Conservation (phyloP, 2,113 vertebrate genomes). For the Natator depressus region DNA sequence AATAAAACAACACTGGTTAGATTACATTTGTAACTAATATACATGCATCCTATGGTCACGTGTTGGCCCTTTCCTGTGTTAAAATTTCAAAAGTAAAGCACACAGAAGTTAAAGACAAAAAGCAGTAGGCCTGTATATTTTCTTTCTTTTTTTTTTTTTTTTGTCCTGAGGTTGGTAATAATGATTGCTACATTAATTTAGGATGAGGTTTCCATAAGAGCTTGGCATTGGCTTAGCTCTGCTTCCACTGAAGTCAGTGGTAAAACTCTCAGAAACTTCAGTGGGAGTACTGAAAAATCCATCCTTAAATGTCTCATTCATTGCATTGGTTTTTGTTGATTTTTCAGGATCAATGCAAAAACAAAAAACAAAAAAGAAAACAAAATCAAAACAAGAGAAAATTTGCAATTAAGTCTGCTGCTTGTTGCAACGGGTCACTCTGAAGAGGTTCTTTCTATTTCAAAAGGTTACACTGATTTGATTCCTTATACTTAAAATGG, state of each 20-base stretch:
- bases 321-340: neutral
- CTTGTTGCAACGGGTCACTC: neutral
- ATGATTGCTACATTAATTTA: neutral
- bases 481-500: neutral
- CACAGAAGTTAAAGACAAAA: neutral
- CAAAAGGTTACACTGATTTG: neutral
- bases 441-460: neutral
- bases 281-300: neutral
- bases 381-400: neutral
- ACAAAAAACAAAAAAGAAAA: constrained; percentile 3
- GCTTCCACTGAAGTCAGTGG: neutral
- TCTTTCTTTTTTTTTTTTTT: neutral
- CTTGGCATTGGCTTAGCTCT: neutral
- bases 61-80: neutral
- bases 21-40: neutral
- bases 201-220: neutral
- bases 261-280: neutral
- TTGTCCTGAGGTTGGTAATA: neutral
- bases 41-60: neutral
- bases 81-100: neutral
- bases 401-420: neutral
- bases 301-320: neutral
- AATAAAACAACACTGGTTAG: neutral
- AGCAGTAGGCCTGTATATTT: neutral
- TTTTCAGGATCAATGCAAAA: neutral